phyloP scores from a whole-genome alignment of 2,888 invertebrate species.

The Protodeltote pygarga region DNA sequence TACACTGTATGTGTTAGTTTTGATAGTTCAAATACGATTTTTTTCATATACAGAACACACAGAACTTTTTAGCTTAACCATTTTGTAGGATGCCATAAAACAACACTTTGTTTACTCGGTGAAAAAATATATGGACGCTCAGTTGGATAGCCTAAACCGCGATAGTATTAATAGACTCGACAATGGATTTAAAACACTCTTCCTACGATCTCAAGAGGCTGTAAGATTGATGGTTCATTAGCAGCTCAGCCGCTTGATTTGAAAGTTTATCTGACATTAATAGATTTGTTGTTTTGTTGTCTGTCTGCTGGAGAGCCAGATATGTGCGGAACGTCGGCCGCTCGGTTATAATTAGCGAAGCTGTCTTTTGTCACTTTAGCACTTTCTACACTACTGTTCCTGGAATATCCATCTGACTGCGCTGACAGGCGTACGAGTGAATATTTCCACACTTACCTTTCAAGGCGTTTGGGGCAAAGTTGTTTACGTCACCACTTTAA shows the following conservation, averaged over 20 bases:
- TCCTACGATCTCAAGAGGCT: conserved; percentile 44
- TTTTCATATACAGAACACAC: too few species aligned
- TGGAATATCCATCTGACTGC: conserved; percentile 47
- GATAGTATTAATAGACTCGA: conserved; percentile 31
- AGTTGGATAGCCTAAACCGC: neutral
- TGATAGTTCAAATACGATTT: too few species aligned
- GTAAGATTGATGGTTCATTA: conserved; percentile 48
- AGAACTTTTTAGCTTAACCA: too few species aligned
- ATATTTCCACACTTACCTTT: conserved; percentile 5
- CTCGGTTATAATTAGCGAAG: conserved; percentile 71
- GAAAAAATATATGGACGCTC: neutral
- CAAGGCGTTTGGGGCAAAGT: neutral
- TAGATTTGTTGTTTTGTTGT: conserved; percentile 60
- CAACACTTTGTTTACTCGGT: too few species aligned
- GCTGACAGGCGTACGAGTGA: conserved; percentile 12
- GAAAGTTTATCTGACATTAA: conserved; percentile 54
- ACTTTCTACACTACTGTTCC: conserved; percentile 58
- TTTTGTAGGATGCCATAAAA: too few species aligned
- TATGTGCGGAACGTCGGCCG: conserved; percentile 68
- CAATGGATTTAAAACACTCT: conserved; percentile 47
- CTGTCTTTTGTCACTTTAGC: conserved; percentile 63
- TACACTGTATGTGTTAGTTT: too few species aligned
- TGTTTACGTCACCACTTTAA: too few species aligned
- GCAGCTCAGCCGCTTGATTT: conserved; percentile 45
- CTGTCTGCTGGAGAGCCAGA: conserved; percentile 51